Percentiles rank a stretch among this genome's conserved stretches.
Conservation (phyloP, 2,113 vertebrate genomes). For the Eonycteris spelaea region DNA sequence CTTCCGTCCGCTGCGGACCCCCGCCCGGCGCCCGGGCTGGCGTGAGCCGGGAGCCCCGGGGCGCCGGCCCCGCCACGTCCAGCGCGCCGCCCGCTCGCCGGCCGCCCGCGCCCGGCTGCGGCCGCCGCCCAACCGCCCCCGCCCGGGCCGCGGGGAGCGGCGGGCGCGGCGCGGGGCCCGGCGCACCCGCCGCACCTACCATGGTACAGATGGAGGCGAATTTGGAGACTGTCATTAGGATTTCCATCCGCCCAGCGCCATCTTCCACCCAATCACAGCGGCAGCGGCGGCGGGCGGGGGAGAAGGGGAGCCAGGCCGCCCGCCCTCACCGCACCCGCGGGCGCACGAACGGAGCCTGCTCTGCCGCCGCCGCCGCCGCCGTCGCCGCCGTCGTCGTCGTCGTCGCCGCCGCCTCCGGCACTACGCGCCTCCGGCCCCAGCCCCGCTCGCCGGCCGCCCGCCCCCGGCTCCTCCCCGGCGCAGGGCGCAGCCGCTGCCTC, state of each 20-base stretch:
- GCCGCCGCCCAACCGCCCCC: neutral
- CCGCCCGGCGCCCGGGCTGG: too few species aligned
- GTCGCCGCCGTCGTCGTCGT: conserved; percentile 46
- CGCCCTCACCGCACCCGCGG: conserved; percentile 48
- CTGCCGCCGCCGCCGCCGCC: neutral
- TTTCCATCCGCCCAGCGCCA: conserved; percentile 98
- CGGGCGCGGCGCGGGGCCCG: neutral
- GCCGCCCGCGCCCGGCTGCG: neutral
- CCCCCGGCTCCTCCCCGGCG: conserved; percentile 66
- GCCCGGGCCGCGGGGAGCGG: neutral
- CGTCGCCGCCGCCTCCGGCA: conserved; percentile 22
- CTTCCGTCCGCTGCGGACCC: conserved; percentile 53
- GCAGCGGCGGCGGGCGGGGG: conserved; percentile 68
- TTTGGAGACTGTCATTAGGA: conserved; percentile 99
- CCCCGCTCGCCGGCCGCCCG: conserved; percentile 53
- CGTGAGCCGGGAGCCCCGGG: neutral
- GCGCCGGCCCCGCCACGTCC: neutral
- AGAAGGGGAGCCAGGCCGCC: conserved; percentile 43
- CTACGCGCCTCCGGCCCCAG: conserved; percentile 53
- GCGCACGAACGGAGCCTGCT: conserved; percentile 31
- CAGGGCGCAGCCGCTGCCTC: conserved; percentile 70
- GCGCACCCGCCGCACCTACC: conserved; percentile 83
- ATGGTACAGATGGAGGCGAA: conserved; percentile 99
- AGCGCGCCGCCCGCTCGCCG: neutral
- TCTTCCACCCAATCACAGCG: conserved; percentile 91